Evolutionary conservation across 2,797 vertebrate species (phyloP), one percentile per base, ranked within the genome.

Genomic region (Fundulus diaphanus): DNA sequence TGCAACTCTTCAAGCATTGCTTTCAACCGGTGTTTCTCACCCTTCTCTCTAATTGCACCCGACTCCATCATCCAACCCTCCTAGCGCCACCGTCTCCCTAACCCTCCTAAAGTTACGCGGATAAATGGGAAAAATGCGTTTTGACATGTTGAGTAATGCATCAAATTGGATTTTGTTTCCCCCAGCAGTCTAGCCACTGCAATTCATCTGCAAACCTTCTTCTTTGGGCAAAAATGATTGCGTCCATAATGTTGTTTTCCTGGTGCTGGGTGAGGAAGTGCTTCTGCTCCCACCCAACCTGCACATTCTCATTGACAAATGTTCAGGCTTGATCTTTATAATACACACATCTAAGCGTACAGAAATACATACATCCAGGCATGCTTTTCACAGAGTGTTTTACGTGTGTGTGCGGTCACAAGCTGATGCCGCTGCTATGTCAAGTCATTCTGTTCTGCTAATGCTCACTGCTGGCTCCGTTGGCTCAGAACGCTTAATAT

Each of bases 111-210:
- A 90, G 85, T 91, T 88, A 80, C 72, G 16, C 42, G 1, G 78
- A 87, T 90, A 89, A 88, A 92, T 87, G 87, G 89, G 87, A 56
- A 84, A 91, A 92, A 90, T 88, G 87, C 83, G 87, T 92, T 91
- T 80, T 89, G 91, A 90, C 91, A 90, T 82, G 82, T 87, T 92
- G 90, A 92, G 86, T 92, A 92, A 92, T 90, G 87, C 86, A 84
- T 92, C 84, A 88, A 87, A 91, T 89, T 29, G 84, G 81, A 78
- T 83, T 87, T 82, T 83, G 70, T 85, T 75, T 85, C 68, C 75
- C 80, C 85, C 75, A 86, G 81, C 87, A 87, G 87, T 79, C 44
- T 22, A 24, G 69, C 82, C 76, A 65, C 83, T 89, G 81, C 82
- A 72, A 90, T 87, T 87, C 88, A 86, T 90, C 87, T 85, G 83